Evolutionary conservation across 2,888 invertebrate genomes (phyloP).

Genomic region (Arge pagana): DNA sequence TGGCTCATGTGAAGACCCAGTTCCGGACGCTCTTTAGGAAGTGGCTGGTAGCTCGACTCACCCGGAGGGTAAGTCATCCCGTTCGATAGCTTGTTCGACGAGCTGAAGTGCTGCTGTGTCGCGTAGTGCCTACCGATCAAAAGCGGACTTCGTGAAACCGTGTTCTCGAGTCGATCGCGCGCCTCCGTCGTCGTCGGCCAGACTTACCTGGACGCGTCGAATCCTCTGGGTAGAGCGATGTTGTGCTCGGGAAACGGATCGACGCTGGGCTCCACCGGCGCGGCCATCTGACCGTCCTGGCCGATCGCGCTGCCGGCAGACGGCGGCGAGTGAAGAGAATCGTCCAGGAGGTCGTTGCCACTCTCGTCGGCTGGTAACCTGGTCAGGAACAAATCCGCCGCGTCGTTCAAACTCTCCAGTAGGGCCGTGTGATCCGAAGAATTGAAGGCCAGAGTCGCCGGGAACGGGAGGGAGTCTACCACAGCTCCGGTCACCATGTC

Average conservation of each 20-base stretch:
- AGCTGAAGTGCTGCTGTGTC: slow-evolving; percentile 47
- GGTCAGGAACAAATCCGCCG: slow-evolving; percentile 80
- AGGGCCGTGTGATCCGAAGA: slow-evolving; percentile 75
- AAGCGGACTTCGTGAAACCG: slow-evolving; percentile 19
- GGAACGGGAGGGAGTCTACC: slow-evolving; percentile 82
- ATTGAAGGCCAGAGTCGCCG: slow-evolving; percentile 79
- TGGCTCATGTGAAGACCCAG: slow-evolving; percentile 65
- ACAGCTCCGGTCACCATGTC: slow-evolving; percentile 77
- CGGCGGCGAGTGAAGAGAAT: slow-evolving; percentile 74
- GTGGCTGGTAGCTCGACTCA: slow-evolving; percentile 63
- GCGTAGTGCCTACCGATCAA: slow-evolving; percentile 46
- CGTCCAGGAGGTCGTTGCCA: slow-evolving; percentile 67
- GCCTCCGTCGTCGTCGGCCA: slow-evolving; percentile 41
- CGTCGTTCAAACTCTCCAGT: slow-evolving; percentile 77
- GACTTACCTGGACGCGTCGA: slow-evolving; percentile 31
- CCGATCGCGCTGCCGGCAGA: slow-evolving; percentile 50
- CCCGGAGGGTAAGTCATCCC: slow-evolving; percentile 43
- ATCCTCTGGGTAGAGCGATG: slow-evolving; percentile 52
- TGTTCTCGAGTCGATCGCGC: not conserved
- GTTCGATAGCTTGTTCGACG: slow-evolving; percentile 41
- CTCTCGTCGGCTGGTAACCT: slow-evolving; percentile 69
- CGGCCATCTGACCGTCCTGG: slow-evolving; percentile 62
- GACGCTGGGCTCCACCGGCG: slow-evolving; percentile 68
- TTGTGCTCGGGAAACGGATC: slow-evolving; percentile 80
- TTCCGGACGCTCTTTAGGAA: slow-evolving; percentile 67